Conservation (phyloP, 2,888 invertebrate genomes). For the Myopa tessellatipennis region DNA sequence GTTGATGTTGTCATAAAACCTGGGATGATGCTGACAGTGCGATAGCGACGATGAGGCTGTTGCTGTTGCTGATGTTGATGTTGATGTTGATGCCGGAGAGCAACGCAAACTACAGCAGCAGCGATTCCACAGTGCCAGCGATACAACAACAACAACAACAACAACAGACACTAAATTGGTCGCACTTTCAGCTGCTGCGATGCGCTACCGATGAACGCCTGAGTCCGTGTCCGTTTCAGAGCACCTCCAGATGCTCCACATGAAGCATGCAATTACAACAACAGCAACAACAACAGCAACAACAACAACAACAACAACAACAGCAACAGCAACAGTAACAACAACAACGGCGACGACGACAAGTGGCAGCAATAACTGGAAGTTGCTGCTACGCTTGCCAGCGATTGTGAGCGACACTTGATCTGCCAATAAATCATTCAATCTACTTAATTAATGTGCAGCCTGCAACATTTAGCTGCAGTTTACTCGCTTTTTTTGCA, state of each 20-base stretch:
- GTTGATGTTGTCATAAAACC: conserved; percentile 14
- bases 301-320: conserved; percentile 12
- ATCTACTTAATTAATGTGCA: conserved; percentile 69
- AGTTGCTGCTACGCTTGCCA: conserved; percentile 29
- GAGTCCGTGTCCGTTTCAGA: neutral
- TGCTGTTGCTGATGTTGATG: neutral
- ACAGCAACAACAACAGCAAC: conserved; percentile 8
- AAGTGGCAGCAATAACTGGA: conserved; percentile 7
- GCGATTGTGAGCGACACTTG: conserved; percentile 59
- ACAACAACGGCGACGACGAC: neutral
- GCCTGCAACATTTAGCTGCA: conserved; percentile 68
- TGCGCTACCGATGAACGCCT: neutral
- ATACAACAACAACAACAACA: conserved; percentile 15
- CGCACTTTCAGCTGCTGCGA: neutral
- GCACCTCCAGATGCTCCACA: conserved; percentile 20
- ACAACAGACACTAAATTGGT: conserved; percentile 1
- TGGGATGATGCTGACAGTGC: conserved; percentile 10
- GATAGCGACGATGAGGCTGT: neutral
- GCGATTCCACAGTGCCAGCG: neutral
- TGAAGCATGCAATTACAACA: conserved; percentile 26
- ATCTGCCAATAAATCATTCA: conserved; percentile 68
- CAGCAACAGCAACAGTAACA: conserved; percentile 4
- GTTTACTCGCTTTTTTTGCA: conserved; percentile 57
- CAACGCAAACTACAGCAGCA: neutral
- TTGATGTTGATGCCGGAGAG: neutral